Conservation (phyloP, 2,888 invertebrate species). For the Enchytraeus crypticus region DNA sequence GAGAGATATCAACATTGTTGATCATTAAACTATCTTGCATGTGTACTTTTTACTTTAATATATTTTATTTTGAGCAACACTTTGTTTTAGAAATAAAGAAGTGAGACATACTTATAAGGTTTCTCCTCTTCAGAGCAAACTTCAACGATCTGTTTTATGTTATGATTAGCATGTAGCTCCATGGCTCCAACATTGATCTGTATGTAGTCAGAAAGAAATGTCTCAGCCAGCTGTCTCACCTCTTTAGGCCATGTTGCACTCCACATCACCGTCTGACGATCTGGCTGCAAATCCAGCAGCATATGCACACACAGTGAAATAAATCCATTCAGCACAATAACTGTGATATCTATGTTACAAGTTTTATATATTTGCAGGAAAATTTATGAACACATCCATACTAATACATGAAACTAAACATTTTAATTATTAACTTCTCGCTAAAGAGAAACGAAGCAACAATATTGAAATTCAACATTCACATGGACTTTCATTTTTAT, state of each 20-base stretch:
- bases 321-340: too few relatives aligned
- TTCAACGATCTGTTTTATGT: conserved; percentile 90
- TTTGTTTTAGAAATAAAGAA: too few relatives aligned
- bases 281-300: conserved; percentile 54
- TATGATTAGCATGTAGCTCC: conserved; percentile 85
- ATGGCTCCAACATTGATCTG: conserved; percentile 97
- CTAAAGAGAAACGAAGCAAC: too few relatives aligned
- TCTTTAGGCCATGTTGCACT: conserved; percentile 99
- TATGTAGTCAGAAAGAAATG: conserved; percentile 86
- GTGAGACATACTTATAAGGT: conserved; percentile 11
- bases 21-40: too few relatives aligned
- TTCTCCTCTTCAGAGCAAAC: conserved; percentile 82
- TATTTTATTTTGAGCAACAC: too few relatives aligned
- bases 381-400: not conserved
- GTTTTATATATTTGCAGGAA: too few relatives aligned
- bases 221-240: conserved; percentile 84
- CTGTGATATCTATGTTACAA: too few relatives aligned
- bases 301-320: not conserved
- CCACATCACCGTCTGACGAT: conserved; percentile 95
- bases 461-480: too few relatives aligned
- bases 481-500: too few relatives aligned
- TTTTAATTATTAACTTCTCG: not conserved
- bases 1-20: too few relatives aligned
- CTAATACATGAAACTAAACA: not conserved
- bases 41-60: too few relatives aligned